Conservation (phyloP, 1,140 invertebrate genomes). For the Antheraea pernyi region DNA sequence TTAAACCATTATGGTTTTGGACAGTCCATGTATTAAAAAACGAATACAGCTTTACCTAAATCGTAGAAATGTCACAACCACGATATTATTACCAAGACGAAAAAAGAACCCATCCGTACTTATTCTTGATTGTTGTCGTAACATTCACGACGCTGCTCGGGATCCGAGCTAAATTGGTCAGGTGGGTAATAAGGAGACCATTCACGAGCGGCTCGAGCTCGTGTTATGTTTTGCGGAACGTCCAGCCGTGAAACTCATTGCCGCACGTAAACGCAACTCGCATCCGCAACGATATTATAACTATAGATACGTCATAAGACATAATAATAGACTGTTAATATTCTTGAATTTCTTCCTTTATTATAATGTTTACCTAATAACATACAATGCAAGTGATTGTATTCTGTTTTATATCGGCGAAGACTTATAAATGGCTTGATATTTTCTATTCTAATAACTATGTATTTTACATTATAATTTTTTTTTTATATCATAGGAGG, state of each 20-base stretch:
- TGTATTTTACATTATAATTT: too few relatives aligned
- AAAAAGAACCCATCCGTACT: not conserved
- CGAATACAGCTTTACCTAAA: not conserved
- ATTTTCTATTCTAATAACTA: too few relatives aligned
- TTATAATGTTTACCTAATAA: too few relatives aligned
- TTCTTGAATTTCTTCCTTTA: too few relatives aligned
- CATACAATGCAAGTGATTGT: too few relatives aligned
- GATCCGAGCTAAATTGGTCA: slow-evolving; percentile 14
- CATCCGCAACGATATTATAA: not conserved
- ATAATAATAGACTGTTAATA: too few relatives aligned
- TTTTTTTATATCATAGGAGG: too few relatives aligned
- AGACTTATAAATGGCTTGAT: too few relatives aligned
- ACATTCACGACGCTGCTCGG: slow-evolving; percentile 4
- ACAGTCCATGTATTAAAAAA: not conserved
- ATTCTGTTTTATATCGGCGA: too few relatives aligned
- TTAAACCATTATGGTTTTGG: too few relatives aligned
- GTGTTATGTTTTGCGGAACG: slow-evolving; percentile 11
- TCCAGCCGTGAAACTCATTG: slow-evolving; percentile 3
- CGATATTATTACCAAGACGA: not conserved
- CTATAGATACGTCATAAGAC: too few relatives aligned
- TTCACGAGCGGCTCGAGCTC: slow-evolving; percentile 9
- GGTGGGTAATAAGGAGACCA: slow-evolving; percentile 19
- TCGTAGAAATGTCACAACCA: not conserved
- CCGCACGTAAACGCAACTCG: slow-evolving; percentile 12
- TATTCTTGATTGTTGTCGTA: slow-evolving; percentile 27